phyloP scores from a whole-genome alignment of 2,888 invertebrate genomes.

The Stomorhina lunata region DNA sequence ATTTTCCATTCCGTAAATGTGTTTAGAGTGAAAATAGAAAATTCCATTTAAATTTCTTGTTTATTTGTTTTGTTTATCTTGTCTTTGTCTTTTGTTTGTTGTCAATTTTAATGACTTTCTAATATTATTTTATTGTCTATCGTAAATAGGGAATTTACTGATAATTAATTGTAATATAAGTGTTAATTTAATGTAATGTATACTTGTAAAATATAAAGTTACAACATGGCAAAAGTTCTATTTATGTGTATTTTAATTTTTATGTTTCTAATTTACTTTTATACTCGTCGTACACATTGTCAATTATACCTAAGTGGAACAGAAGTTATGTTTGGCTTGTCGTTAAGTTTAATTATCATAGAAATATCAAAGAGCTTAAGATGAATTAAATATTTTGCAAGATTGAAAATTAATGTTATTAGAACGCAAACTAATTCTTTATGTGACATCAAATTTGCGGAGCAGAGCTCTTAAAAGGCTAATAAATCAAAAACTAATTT shows the following conservation, averaged over 20 bases:
- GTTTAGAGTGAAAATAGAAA: neutral
- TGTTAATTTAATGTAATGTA: slow-evolving; percentile 45
- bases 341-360: too few relatives aligned
- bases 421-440: too few relatives aligned
- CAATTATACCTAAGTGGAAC: too few relatives aligned
- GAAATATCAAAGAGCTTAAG: too few relatives aligned
- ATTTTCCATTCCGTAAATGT: neutral
- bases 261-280: neutral
- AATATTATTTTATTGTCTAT: slow-evolving; percentile 61
- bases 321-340: too few relatives aligned
- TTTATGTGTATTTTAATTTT: neutral
- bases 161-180: slow-evolving; percentile 61
- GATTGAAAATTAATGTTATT: too few relatives aligned
- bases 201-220: slow-evolving; percentile 12
- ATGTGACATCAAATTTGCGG: too few relatives aligned
- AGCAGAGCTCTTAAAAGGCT: too few relatives aligned
- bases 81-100: slow-evolving; percentile 18
- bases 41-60: slow-evolving; percentile 13
- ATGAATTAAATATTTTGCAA: too few relatives aligned
- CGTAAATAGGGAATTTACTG: slow-evolving; percentile 60
- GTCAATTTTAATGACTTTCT: slow-evolving; percentile 62
- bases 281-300: too few relatives aligned
- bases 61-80: slow-evolving; percentile 25
- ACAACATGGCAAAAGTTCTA: neutral
- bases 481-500: too few relatives aligned